phyloP scores from a whole-genome alignment of 2,888 invertebrate species.

The Pseudococcus jackbeardsleyi region DNA sequence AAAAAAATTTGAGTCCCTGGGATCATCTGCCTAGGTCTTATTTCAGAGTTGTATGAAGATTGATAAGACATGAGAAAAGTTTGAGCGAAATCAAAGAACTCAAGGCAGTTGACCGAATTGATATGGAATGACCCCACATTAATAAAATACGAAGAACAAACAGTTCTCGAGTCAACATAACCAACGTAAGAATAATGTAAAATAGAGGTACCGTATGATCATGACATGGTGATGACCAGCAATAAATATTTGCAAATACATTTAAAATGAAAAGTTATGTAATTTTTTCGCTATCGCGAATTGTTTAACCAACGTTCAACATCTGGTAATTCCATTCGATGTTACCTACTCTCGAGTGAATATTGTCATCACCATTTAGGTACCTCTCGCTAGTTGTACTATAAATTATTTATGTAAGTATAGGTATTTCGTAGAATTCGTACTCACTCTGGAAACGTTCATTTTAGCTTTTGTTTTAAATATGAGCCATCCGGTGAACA shows the following conservation, averaged over 20 bases:
- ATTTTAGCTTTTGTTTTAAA: constrained; percentile 86
- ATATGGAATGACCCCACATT: neutral
- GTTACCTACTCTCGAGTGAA: neutral
- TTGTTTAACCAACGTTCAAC: neutral
- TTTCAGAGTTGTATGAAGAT: too few relatives aligned
- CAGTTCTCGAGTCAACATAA: neutral
- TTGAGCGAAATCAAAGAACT: too few relatives aligned
- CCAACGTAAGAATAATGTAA: neutral
- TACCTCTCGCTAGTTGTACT: neutral
- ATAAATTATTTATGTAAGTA: neutral
- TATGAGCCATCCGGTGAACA: constrained; percentile 86
- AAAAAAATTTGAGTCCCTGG: too few relatives aligned
- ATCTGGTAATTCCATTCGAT: too few relatives aligned
- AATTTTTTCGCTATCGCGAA: neutral
- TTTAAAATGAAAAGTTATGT: neutral
- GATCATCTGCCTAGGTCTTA: too few relatives aligned
- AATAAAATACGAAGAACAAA: neutral
- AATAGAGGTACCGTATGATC: neutral
- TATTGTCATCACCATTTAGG: neutral
- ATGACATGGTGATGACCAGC: neutral
- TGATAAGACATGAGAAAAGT: too few relatives aligned
- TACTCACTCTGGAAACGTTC: constrained; percentile 77
- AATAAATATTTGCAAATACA: constrained; percentile 9
- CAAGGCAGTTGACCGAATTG: too few relatives aligned
- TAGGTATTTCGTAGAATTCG: neutral